phyloP scores from a whole-genome alignment of 2,113 vertebrate species.

The Sylvia atricapilla region DNA sequence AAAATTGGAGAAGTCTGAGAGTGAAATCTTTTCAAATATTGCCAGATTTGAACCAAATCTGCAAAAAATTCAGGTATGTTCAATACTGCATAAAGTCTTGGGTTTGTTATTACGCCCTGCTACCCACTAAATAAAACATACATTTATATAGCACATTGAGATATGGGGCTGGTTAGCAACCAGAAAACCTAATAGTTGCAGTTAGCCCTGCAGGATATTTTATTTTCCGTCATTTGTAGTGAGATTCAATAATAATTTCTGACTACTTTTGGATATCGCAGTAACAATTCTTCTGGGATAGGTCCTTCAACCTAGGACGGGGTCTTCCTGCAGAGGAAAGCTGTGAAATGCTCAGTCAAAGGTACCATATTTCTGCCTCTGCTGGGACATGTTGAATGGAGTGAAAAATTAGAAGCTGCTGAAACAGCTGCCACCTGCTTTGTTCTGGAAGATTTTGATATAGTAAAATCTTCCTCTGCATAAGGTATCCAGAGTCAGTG shows the following conservation, averaged over 20 bases:
- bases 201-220: background rate
- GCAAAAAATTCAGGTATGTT: background rate
- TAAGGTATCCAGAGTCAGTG: background rate
- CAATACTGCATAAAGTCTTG: background rate
- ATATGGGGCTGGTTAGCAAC: background rate
- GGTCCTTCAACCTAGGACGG: background rate
- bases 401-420: constrained; percentile 43
- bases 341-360: background rate
- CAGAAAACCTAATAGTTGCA: background rate
- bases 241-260: background rate
- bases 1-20: background rate
- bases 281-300: background rate
- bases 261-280: background rate
- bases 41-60: background rate
- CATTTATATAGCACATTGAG: background rate
- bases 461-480: background rate
- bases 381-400: constrained; percentile 11
- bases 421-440: constrained; percentile 6
- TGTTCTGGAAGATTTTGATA: background rate
- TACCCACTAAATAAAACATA: background rate
- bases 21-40: background rate
- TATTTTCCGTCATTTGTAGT: background rate
- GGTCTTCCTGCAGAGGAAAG: background rate
- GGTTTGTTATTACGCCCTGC: background rate
- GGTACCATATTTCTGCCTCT: background rate